Conservation (phyloP, 2,113 vertebrate species). For the Acrocephalus arundinaceus region DNA sequence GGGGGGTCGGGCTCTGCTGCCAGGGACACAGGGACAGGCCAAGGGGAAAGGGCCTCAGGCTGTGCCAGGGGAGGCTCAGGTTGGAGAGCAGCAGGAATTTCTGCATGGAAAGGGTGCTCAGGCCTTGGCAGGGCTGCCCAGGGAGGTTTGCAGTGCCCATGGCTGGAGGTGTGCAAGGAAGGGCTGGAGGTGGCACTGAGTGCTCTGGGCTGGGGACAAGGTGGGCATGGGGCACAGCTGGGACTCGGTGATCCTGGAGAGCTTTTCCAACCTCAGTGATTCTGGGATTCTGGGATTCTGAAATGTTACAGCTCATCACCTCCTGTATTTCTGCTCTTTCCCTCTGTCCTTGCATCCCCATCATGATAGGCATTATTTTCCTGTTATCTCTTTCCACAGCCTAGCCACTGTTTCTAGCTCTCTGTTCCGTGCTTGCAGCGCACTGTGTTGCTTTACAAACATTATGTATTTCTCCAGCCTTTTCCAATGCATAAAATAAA, state of each 20-base stretch:
- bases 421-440: not conserved
- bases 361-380: not conserved
- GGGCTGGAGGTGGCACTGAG: not conserved
- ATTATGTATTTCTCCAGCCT: not conserved
- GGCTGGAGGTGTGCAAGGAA: not conserved
- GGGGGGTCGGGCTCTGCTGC: not conserved
- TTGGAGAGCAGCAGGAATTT: too few species aligned
- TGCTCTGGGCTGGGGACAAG: not conserved
- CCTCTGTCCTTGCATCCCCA: not conserved
- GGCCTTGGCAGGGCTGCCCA: not conserved
- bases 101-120: not conserved
- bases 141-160: not conserved
- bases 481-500: not conserved
- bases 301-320: not conserved
- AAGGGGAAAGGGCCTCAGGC: too few species aligned
- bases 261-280: not conserved
- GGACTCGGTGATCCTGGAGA: fast-evolving
- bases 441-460: not conserved
- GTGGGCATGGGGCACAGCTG: fast-evolving
- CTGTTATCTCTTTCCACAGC: not conserved
- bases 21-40: too few species aligned
- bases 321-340: not conserved
- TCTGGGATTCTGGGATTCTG: not conserved
- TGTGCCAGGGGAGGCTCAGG: too few species aligned
- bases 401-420: not conserved